phyloP scores from a whole-genome alignment of 2,113 vertebrate genomes.

The Halcyon senegalensis region DNA sequence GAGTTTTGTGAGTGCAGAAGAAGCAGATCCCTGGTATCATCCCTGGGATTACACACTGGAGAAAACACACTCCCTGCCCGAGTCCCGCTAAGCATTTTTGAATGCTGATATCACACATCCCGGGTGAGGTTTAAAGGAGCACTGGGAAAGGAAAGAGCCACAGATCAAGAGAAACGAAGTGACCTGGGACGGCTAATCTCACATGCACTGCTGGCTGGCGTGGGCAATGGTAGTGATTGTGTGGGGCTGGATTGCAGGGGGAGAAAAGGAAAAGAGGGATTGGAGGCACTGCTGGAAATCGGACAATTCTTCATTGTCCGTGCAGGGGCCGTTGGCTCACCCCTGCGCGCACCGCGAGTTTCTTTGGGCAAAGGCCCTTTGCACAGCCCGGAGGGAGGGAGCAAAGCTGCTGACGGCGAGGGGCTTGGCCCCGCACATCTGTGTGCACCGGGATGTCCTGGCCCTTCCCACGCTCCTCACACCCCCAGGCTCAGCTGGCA shows the following conservation, averaged over 20 bases:
- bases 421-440: not conserved
- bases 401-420: not conserved
- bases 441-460: not conserved
- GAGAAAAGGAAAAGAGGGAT: not conserved
- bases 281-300: not conserved
- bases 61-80: not conserved
- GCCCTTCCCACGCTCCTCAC: conserved; percentile 17
- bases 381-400: not conserved
- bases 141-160: not conserved
- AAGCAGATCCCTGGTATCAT: not conserved
- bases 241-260: not conserved
- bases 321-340: not conserved
- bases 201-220: not conserved
- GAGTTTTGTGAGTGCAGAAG: not conserved
- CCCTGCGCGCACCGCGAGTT: not conserved
- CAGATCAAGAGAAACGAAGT: conserved; percentile 35
- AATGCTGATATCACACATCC: conserved; percentile 60
- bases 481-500: not conserved
- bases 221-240: not conserved
- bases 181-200: conserved; percentile 26
- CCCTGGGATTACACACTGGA: not conserved
- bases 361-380: not conserved
- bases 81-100: conserved; percentile 51
- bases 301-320: not conserved
- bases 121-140: conserved; percentile 40